phyloP scores from a whole-genome alignment of 1,140 invertebrate genomes.

The Drosophila nikananu region DNA sequence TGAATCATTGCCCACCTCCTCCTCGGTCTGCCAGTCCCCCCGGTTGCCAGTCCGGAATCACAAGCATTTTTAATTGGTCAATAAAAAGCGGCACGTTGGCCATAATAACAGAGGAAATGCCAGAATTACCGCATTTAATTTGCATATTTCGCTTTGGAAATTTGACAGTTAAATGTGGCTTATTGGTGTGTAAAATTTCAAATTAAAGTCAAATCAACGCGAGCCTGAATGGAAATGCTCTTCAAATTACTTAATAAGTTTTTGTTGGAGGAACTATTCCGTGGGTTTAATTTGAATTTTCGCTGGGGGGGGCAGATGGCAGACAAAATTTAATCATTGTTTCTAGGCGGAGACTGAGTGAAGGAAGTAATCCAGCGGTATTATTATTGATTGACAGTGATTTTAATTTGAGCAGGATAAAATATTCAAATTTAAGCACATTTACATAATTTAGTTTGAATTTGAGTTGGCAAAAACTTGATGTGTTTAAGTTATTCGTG shows the following conservation, averaged over 20 bases:
- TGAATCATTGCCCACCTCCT: conserved; percentile 52
- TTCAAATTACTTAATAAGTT: conserved; percentile 34
- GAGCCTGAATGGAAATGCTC: conserved; percentile 42
- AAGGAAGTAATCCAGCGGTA: neutral
- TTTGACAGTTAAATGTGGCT: conserved; percentile 58
- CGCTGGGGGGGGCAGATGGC: neutral
- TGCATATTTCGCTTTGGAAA: conserved; percentile 49
- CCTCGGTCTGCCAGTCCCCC: conserved; percentile 12
- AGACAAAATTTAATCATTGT: neutral
- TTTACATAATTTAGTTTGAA: neutral
- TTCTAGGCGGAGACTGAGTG: neutral
- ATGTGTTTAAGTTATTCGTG: neutral
- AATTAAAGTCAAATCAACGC: conserved; percentile 47
- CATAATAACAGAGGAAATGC: conserved; percentile 69
- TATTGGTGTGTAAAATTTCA: conserved; percentile 58
- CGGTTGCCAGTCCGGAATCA: conserved; percentile 9
- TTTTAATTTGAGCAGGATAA: neutral
- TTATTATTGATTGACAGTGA: conserved; percentile 6
- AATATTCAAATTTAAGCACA: neutral
- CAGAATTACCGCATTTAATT: conserved; percentile 50
- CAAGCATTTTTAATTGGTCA: conserved; percentile 62
- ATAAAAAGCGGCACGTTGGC: conserved; percentile 48
- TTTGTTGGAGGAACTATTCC: conserved; percentile 1
- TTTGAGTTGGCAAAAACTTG: neutral
- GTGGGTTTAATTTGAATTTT: conserved; percentile 5